phyloP scores from a whole-genome alignment of 2,888 invertebrate species.

The Drosophila paranaensis region DNA sequence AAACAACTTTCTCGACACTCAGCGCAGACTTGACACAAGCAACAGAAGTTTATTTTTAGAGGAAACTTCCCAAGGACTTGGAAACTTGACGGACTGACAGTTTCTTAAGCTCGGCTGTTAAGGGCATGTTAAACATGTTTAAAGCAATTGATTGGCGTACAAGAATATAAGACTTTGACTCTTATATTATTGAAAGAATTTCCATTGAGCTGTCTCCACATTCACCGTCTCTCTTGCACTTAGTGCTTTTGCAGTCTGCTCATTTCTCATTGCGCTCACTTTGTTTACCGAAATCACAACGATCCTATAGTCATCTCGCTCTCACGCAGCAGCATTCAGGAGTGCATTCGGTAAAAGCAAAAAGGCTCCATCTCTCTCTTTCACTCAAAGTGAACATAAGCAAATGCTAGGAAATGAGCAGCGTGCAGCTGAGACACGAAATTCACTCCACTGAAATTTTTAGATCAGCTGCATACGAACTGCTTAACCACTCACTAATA shows the following conservation, averaged over 20 bases:
- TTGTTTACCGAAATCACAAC: not conserved
- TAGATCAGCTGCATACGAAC: too few species aligned
- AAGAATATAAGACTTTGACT: not conserved
- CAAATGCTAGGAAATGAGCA: too few species aligned
- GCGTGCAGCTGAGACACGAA: too few species aligned
- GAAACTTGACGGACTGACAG: not conserved
- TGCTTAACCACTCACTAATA: too few species aligned
- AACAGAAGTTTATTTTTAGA: not conserved
- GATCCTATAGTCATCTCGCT: not conserved
- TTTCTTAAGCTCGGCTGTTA: not conserved
- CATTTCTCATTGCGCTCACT: not conserved
- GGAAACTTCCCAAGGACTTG: not conserved
- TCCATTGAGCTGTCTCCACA: too few species aligned
- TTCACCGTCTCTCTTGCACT: too few species aligned
- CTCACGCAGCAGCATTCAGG: not conserved
- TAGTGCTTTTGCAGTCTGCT: not conserved
- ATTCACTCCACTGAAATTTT: too few species aligned
- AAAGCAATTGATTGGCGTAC: not conserved
- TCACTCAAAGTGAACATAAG: too few species aligned
- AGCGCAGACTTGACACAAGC: not conserved
- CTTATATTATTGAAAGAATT: too few species aligned
- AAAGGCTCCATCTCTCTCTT: too few species aligned
- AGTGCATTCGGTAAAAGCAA: not conserved
- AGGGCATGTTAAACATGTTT: not conserved
- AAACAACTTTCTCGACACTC: constrained; percentile 4